Evolutionary conservation across 2,888 invertebrate species (phyloP), one percentile per base, ranked within the genome.

Genomic region (Mythimna lalbum): DNA sequence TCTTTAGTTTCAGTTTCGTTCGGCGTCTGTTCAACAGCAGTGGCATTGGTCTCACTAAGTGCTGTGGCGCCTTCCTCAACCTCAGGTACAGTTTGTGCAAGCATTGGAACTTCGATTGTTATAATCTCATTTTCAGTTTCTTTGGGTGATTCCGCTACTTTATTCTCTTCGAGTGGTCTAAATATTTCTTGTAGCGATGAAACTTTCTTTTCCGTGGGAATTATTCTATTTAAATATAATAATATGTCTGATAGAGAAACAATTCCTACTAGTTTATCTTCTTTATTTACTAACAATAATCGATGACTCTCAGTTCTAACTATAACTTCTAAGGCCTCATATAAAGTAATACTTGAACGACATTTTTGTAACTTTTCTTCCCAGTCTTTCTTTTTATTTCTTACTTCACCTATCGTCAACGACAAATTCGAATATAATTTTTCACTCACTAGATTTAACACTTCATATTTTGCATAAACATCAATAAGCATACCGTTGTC

Each of bases 291-390:
- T 94, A 96, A 90, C 86, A 96, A 93, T 90, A 96, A 91, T 94
- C 96, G 95, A 95, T 96, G 96, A 94, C 96, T 98, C 97, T 99
- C 99, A 86, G 98, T 98, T 94, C 98, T 97, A 86, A 99, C 98
- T 91, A 99, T 98, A 94, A 97, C 98, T 94, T 98, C 98, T 97
- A 99, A 98, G 91, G 98, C 97, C 89, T 97, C 97, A 89, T 97
- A 97, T 89, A 99, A 96, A 71, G 98, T 98, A 95, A 99, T 98
- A 91, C 98, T 97, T 91, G 98, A 96, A 93, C 97, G 97, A 96
- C 98, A 99, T 93, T 98, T 98, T 91, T 98, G 98, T 87, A 99
- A 98, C 87, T 98, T 98, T 95, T 99, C 98, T 93, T 98, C 98
- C 97, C 98, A 98, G 96, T 98, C 98, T 94, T 98, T 98, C 90